These are phyloP conservation scores for Crenuchus spilurus DNA, from an alignment of 2,797 vertebrate genomes.

Conservation along the genomic window DNA sequence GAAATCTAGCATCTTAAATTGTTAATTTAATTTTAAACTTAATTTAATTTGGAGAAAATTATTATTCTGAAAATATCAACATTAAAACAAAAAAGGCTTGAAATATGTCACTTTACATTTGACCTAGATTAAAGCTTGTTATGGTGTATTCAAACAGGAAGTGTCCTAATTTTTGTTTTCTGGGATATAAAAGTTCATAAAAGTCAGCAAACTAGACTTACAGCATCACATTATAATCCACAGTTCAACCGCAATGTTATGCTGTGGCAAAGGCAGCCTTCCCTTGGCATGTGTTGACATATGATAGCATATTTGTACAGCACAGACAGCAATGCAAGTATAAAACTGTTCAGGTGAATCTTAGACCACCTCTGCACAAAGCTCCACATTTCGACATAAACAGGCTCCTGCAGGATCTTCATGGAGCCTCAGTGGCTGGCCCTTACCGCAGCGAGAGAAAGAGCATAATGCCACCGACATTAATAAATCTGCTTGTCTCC, in stretches of 20 bases:
- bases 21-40: too few species aligned
- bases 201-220: neutral
- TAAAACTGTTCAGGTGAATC: constrained; percentile 6
- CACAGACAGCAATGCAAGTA: too few species aligned
- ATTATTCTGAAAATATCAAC: too few species aligned
- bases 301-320: neutral
- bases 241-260: neutral
- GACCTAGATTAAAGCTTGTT: too few species aligned
- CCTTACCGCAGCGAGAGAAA: constrained; percentile 23
- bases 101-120: too few species aligned
- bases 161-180: too few species aligned
- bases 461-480: constrained; percentile 42
- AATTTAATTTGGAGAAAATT: too few species aligned
- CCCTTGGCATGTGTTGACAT: neutral
- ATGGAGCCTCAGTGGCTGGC: constrained; percentile 24
- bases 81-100: too few species aligned
- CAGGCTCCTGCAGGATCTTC: constrained; percentile 13
- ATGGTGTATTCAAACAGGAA: too few species aligned
- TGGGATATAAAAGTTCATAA: neutral
- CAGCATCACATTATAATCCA: constrained; percentile 28
- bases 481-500: constrained; percentile 63
- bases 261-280: neutral
- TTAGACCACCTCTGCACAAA: constrained; percentile 25
- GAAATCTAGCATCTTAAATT: too few species aligned
- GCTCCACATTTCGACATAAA: neutral